Conservation (phyloP, 2,888 invertebrate genomes). For the Luperina testacea region DNA sequence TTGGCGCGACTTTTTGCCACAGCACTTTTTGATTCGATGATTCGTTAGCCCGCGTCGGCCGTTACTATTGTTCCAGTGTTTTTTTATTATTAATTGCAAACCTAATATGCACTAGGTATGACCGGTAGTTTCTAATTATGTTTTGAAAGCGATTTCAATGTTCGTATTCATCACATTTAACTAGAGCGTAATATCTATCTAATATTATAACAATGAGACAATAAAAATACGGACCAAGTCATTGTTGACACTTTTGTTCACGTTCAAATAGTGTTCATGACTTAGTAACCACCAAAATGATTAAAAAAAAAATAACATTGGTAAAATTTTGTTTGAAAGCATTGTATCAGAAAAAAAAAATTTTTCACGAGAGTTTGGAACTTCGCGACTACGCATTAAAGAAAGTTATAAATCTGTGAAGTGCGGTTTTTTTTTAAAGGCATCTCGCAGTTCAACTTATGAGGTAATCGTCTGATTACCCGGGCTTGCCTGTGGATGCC, state of each 20-base stretch:
- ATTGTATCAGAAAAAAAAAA: background rate
- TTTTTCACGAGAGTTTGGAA: background rate
- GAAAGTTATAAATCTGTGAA: background rate
- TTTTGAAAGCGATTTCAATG: conserved; percentile 21
- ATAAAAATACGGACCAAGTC: conserved; percentile 19
- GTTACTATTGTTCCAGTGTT: background rate
- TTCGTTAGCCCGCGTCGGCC: background rate
- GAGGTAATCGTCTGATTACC: too few species aligned
- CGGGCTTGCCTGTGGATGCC: too few species aligned
- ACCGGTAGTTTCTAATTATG: conserved; percentile 6
- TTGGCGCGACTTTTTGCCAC: background rate
- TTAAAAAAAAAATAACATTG: background rate
- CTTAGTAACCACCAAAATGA: background rate
- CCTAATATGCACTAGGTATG: conserved; percentile 10
- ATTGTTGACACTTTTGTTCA: conserved; percentile 12
- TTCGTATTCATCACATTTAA: conserved; percentile 38
- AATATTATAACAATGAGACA: conserved; percentile 46
- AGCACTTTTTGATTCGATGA: background rate
- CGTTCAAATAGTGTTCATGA: background rate
- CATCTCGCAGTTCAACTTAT: too few species aligned
- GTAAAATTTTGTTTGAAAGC: background rate
- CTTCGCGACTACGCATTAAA: background rate
- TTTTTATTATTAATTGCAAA: conserved; percentile 24
- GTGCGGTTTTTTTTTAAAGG: too few species aligned
- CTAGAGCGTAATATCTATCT: conserved; percentile 29